phyloP scores from a whole-genome alignment of 2,113 vertebrate species.

The Sciurus niger region DNA sequence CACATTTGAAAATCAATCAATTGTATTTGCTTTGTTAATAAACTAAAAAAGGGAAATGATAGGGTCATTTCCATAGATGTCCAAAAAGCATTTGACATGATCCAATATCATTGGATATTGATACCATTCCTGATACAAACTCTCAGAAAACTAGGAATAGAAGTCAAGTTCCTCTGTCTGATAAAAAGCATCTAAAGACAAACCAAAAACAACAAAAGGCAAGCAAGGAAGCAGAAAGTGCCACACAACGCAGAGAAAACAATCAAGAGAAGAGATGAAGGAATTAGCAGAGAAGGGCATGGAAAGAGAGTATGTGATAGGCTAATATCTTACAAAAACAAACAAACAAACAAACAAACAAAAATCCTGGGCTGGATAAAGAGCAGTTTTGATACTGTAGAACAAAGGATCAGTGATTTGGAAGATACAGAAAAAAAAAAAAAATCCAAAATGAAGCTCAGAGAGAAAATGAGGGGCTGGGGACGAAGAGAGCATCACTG shows the following conservation, averaged over 20 bases:
- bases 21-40: background rate
- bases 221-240: background rate
- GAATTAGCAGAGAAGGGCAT: background rate
- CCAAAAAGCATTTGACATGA: background rate
- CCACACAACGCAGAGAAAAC: background rate
- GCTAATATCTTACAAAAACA: background rate
- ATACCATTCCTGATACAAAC: background rate
- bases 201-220: background rate
- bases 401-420: background rate
- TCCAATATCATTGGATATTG: background rate
- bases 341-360: too few relatives aligned
- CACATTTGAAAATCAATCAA: conserved; percentile 31
- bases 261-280: background rate
- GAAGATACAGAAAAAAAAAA: background rate
- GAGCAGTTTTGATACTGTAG: background rate
- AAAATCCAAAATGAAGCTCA: background rate
- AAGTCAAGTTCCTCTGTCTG: background rate
- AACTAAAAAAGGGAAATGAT: background rate
- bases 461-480: background rate
- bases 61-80: background rate
- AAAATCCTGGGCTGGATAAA: background rate
- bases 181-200: background rate
- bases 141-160: background rate
- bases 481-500: background rate
- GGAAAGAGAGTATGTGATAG: background rate